Conservation (phyloP, 1,140 invertebrate genomes). For the Scylla paramamosain region DNA sequence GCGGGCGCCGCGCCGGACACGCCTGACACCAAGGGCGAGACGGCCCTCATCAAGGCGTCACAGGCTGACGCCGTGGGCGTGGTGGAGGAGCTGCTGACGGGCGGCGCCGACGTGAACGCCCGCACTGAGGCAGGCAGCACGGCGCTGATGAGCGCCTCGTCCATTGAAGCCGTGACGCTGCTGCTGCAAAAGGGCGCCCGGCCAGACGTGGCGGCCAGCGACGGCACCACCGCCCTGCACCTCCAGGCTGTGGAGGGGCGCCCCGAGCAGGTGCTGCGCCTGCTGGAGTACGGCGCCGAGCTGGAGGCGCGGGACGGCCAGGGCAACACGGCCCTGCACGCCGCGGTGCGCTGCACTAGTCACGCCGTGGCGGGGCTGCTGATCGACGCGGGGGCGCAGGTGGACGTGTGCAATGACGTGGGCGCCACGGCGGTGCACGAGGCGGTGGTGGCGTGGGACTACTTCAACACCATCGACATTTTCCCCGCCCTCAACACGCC, state of each 20-base stretch:
- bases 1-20: constrained; percentile 69
- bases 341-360: constrained; percentile 60
- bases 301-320: constrained; percentile 55
- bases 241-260: constrained; percentile 60
- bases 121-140: constrained; percentile 54
- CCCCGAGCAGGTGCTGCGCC: constrained; percentile 32
- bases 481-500: constrained; percentile 74
- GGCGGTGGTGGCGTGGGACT: constrained; percentile 73
- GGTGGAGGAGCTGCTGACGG: constrained; percentile 52
- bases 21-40: constrained; percentile 66
- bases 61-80: constrained; percentile 63
- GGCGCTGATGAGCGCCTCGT: constrained; percentile 70
- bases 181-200: constrained; percentile 62
- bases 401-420: constrained; percentile 40
- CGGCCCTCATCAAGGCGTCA: constrained; percentile 75
- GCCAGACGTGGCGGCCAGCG: constrained; percentile 59
- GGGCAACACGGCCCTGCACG: constrained; percentile 73
- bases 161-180: constrained; percentile 36
- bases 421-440: constrained; percentile 71
- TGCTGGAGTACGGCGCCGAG: constrained; percentile 65
- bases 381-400: constrained; percentile 57
- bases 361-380: constrained; percentile 48
- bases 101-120: constrained; percentile 64
- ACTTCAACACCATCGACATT: constrained; percentile 73
- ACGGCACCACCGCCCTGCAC: constrained; percentile 75